Percentiles rank a stretch among this genome's conserved stretches.
Evolutionary conservation across 1,140 invertebrate species (phyloP).

Genomic region (Drosophila tropicalis): DNA sequence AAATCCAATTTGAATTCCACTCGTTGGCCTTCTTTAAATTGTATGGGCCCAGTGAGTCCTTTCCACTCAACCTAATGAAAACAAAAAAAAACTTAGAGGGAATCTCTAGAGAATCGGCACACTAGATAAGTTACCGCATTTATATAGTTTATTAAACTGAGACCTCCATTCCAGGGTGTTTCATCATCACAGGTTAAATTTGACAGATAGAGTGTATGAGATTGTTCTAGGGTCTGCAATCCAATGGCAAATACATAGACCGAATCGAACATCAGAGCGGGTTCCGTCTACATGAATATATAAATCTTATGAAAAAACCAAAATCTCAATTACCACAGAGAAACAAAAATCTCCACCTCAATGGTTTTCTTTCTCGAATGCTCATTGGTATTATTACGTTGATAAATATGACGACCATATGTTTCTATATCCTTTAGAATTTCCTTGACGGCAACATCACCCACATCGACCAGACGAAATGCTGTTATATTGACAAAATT

Average conservation of each 20-base stretch:
- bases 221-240: slow-evolving; percentile 89
- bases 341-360: slow-evolving; percentile 38
- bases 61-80: slow-evolving; percentile 83
- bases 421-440: slow-evolving; percentile 91
- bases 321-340: no score
- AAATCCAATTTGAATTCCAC: slow-evolving; percentile 94
- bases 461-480: slow-evolving; percentile 93
- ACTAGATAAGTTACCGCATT: slow-evolving; percentile 88
- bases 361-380: slow-evolving; percentile 39
- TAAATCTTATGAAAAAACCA: no score
- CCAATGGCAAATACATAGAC: slow-evolving; percentile 94
- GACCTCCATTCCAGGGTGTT: slow-evolving; percentile 92
- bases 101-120: neutral
- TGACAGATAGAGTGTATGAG: slow-evolving; percentile 84
- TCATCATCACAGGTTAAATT: slow-evolving; percentile 93
- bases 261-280: slow-evolving; percentile 95
- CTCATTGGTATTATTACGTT: slow-evolving; percentile 15
- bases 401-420: slow-evolving; percentile 35
- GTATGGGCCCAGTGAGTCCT: slow-evolving; percentile 94
- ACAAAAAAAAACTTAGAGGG: neutral
- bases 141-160: slow-evolving; percentile 95
- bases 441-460: slow-evolving; percentile 89
- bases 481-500: slow-evolving; percentile 97
- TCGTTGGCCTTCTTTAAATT: slow-evolving; percentile 93
- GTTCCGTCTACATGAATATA: slow-evolving; percentile 89